Evolutionary conservation across 2,797 vertebrate genomes (phyloP).

Genomic region (Parauchenoglanis ngamensis): DNA sequence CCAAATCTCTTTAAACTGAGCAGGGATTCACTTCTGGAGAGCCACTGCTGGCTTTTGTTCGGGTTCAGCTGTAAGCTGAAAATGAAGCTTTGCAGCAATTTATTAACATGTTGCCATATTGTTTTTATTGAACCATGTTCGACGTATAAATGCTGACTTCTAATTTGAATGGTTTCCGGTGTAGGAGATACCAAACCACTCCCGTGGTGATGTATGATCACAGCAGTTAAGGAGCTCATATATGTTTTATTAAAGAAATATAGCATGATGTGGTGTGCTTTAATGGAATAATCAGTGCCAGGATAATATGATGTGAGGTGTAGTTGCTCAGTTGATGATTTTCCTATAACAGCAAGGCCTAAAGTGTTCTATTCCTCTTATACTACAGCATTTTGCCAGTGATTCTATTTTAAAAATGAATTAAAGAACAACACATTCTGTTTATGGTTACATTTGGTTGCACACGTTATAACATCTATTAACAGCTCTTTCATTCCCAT

Average conservation of each 20-base stretch:
- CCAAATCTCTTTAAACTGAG: constrained; percentile 1
- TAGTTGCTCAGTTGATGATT: neutral
- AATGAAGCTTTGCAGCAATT: neutral
- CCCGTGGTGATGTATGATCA: neutral
- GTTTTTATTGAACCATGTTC: neutral
- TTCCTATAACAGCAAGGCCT: neutral
- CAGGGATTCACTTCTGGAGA: neutral
- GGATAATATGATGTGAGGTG: neutral
- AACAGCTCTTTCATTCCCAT: neutral
- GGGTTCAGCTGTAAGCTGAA: neutral
- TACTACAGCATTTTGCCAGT: neutral
- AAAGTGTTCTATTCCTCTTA: neutral
- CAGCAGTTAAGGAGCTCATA: neutral
- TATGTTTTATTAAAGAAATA: neutral
- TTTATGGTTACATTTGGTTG: neutral
- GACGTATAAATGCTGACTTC: neutral
- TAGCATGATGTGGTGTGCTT: neutral
- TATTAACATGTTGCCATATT: neutral
- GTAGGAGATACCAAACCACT: neutral
- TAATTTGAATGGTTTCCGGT: neutral
- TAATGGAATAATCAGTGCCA: neutral
- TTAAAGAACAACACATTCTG: neutral
- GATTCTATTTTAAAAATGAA: neutral
- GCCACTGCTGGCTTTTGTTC: neutral
- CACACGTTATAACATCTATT: neutral